Evolutionary conservation across 2,797 vertebrate genomes (phyloP), one percentile per base, ranked within the genome.

Genomic region (Hyperoplus lanceolatus): DNA sequence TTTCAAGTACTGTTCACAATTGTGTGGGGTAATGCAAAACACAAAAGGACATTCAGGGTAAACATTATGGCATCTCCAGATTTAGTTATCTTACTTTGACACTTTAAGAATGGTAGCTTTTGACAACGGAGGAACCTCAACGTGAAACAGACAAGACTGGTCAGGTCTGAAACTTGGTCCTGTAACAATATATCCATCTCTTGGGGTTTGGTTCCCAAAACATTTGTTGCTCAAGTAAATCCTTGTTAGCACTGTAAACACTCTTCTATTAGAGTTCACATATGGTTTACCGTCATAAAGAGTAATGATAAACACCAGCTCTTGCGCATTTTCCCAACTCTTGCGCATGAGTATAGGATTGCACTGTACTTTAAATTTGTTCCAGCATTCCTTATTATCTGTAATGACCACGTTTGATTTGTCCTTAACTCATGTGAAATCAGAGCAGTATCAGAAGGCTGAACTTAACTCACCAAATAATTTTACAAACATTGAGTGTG

Each of bases 41-140:
- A 75, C 15, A 72, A 54, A 59, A 54, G 42, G 39, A 73, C 77
- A 89, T 82, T 81, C 56, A 73, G 61, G 64, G 63, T 62, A 77
- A 78, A 70, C 39, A 8, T 83, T 89, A 91, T 91, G 88, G 90
- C 89, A 86, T 76, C 82, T 77, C 64, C 70, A 88, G 75, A 82
- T 75, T 87, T 56, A 76, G 7, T 75, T 16, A n/a, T 56, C 36
- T 72, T 50, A 68, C 13, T 86, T 84, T 87, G 89, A 91, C 82
- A 92, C 87, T 89, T 70, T 49, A 29, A 43, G 15, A 81, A 78
- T 46, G 18, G 12, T 50, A 46, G 21, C 72, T 75, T 72, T 62
- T 70, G 46, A 73, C 36, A 50, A 74, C 51, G 38, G 51, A 67
- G 21, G 36, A 66, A 87, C 15, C 51, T 65, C 51, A 15, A 42